A percentile compares a stretch with the other conserved stretches of the same genome.
These are phyloP conservation scores for Lasioglossum figueresi DNA, from an alignment of 2,888 invertebrate genomes.

Conservation along the genomic window DNA sequence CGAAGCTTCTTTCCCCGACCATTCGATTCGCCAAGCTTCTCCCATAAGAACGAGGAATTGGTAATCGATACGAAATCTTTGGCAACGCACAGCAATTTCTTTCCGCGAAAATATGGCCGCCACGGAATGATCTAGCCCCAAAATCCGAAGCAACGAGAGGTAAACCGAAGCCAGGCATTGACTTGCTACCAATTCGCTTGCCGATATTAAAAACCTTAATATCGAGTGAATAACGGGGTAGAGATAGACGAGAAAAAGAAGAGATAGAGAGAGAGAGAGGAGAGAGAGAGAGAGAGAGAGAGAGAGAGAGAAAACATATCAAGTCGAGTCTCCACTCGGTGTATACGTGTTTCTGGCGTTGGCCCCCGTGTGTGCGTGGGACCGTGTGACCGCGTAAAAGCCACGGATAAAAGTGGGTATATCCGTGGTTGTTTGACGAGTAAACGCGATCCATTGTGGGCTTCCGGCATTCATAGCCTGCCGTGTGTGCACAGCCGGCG, in stretches of 20 bases:
- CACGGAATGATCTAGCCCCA: background rate
- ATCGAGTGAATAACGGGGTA: conserved; percentile 54
- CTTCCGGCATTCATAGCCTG: conserved; percentile 48
- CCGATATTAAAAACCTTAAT: conserved; percentile 68
- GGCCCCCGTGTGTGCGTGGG: background rate
- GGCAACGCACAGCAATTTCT: background rate
- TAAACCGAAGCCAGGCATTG: conserved; percentile 7
- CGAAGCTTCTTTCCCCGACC: background rate
- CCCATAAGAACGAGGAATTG: background rate
- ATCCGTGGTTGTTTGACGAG: conserved; percentile 69
- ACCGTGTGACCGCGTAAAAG: conserved; percentile 56
- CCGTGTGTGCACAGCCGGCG: conserved; percentile 11
- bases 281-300: background rate
- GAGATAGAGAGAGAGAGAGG: background rate
- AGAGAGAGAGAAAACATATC: conserved; percentile 10
- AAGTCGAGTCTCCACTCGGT: background rate
- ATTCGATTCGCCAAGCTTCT: background rate
- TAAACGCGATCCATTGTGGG: conserved; percentile 69
- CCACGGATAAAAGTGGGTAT: conserved; percentile 71
- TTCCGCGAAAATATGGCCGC: background rate
- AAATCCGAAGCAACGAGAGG: background rate
- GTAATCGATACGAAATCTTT: background rate
- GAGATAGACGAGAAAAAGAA: background rate
- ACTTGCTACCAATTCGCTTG: conserved; percentile 52
- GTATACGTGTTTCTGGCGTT: background rate